Evolutionary conservation across 2,888 invertebrate genomes (phyloP).

Genomic region (Pemphredon lugubris): DNA sequence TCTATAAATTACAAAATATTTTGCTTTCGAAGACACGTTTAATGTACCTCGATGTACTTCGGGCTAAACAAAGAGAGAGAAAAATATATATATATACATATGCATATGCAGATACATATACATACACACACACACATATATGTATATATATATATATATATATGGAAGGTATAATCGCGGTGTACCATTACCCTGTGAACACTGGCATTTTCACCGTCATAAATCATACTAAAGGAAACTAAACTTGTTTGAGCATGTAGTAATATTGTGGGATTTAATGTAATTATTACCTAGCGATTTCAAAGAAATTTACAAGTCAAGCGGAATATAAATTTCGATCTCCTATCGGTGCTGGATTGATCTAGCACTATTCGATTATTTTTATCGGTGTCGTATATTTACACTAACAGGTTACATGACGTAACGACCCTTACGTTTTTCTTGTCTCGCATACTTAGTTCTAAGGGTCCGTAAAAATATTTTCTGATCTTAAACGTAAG

Average conservation of each 20-base stretch:
- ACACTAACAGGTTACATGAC: conserved; percentile 58
- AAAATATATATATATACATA: conserved; percentile 10
- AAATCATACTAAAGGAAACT: conserved; percentile 39
- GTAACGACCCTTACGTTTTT: conserved; percentile 49
- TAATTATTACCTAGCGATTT: conserved; percentile 48
- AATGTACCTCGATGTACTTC: conserved; percentile 5
- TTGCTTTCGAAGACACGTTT: conserved; percentile 26
- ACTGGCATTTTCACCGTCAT: conserved; percentile 62
- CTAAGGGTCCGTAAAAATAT: conserved; percentile 64
- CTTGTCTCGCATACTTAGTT: conserved; percentile 24
- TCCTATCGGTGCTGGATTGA: conserved; percentile 43
- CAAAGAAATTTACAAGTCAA: conserved; percentile 60
- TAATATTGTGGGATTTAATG: conserved; percentile 22
- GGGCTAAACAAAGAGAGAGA: conserved; percentile 10
- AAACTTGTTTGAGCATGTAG: conserved; percentile 29
- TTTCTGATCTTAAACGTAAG: conserved; percentile 57
- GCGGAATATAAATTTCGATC: conserved; percentile 52
- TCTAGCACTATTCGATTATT: conserved; percentile 43
- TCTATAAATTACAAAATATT: conserved; percentile 45
- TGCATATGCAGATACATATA: conserved; percentile 25
- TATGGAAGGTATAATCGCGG: conserved; percentile 35
- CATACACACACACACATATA: conserved; percentile 22
- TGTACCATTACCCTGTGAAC: conserved; percentile 54
- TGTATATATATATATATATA: conserved; percentile 3
- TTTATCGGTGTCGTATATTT: conserved; percentile 50